Conservation (phyloP, 2,113 vertebrate species). For the Sylvia atricapilla region DNA sequence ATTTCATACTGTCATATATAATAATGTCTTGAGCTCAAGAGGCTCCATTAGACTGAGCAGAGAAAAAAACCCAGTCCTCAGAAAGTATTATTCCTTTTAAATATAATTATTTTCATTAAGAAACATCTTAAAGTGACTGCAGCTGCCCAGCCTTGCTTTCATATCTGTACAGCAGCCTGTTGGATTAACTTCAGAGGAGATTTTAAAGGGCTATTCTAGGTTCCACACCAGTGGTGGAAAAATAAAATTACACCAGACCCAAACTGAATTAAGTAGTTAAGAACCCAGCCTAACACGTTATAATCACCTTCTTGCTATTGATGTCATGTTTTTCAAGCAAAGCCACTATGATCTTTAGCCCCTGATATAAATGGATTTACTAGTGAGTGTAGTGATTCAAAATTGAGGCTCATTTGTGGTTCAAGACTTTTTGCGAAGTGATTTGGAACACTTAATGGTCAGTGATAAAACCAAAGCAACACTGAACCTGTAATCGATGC, state of each 20-base stretch:
- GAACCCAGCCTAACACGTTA: background rate
- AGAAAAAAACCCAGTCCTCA: background rate
- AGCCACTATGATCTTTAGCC: background rate
- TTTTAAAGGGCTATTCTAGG: slow-evolving; percentile 10
- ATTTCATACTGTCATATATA: background rate
- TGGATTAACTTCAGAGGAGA: background rate
- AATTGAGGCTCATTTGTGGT: background rate
- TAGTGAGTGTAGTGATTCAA: background rate
- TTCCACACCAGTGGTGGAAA: background rate
- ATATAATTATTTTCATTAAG: background rate
- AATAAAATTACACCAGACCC: background rate
- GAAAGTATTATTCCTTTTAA: background rate
- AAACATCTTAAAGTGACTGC: background rate
- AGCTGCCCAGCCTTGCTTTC: background rate
- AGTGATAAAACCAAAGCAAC: background rate
- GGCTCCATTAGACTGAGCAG: background rate
- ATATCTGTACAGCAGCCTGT: background rate
- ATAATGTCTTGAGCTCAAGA: background rate
- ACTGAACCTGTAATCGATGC: background rate
- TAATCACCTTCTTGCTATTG: background rate
- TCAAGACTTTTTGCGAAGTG: background rate
- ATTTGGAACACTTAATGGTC: background rate
- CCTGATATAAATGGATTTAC: background rate
- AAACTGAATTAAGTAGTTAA: slow-evolving; percentile 37
- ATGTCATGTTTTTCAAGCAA: background rate